These are phyloP conservation scores for Anarrhichthys ocellatus DNA, from an alignment of 2,113 vertebrate genomes.

Conservation along the genomic window DNA sequence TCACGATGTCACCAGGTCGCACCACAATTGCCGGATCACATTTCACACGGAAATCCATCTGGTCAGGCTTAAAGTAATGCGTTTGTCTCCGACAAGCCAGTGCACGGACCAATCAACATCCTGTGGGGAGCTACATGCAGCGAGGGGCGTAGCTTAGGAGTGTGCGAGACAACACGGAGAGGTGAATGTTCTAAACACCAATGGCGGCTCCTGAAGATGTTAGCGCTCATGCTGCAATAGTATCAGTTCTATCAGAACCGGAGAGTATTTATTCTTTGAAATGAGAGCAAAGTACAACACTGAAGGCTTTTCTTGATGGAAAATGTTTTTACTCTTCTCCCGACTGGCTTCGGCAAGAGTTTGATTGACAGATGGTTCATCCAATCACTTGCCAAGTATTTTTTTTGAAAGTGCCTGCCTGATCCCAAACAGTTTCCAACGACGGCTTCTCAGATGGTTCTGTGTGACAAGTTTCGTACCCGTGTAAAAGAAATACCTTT, in stretches of 20 bases:
- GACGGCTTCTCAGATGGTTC: too few species aligned
- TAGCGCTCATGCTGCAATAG: background rate
- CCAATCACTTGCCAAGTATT: background rate
- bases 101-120: too few species aligned
- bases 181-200: background rate
- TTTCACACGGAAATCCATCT: background rate
- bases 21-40: background rate
- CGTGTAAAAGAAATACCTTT: background rate
- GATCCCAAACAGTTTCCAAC: background rate
- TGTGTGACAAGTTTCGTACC: background rate
- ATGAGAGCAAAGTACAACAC: background rate
- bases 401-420: background rate
- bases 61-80: too few species aligned
- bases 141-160: too few species aligned
- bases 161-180: background rate
- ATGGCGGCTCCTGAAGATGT: background rate
- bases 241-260: background rate
- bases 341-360: background rate
- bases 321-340: background rate
- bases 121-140: too few species aligned
- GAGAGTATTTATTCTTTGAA: background rate
- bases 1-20: too few species aligned
- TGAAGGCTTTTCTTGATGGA: background rate
- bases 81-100: too few species aligned
- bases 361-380: background rate